Conservation (phyloP, 1,140 invertebrate genomes). For the Drosophila kanapiae region DNA sequence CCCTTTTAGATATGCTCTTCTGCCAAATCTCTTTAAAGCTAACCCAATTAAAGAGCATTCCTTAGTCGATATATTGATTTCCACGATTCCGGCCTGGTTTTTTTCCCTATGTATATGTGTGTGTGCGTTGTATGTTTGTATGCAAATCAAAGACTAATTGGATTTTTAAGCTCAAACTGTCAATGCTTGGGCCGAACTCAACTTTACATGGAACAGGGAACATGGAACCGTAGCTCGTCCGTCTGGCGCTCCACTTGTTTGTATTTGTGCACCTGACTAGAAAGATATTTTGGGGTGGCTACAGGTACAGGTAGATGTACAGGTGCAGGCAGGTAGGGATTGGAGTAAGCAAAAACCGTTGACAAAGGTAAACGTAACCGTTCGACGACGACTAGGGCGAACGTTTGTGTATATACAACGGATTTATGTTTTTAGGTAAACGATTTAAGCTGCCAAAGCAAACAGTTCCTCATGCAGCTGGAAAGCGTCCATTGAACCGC, state of each 20-base stretch:
- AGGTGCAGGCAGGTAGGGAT: constrained; percentile 4
- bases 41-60: neutral
- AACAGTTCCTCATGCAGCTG: constrained; percentile 68
- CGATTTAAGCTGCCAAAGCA: constrained; percentile 77
- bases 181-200: constrained; percentile 66
- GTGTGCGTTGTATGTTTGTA: constrained; percentile 66
- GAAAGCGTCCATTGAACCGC: constrained; percentile 65
- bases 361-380: constrained; percentile 78
- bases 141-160: constrained; percentile 85
- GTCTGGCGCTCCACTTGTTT: constrained; percentile 45
- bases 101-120: neutral
- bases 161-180: constrained; percentile 85
- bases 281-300: constrained; percentile 32
- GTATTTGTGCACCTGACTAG: constrained; percentile 78
- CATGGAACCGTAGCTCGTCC: constrained; percentile 17
- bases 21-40: neutral
- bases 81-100: constrained; percentile 13
- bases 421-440: constrained; percentile 82
- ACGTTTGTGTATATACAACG: constrained; percentile 60
- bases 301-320: neutral
- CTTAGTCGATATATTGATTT: neutral
- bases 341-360: constrained; percentile 64
- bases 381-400: constrained; percentile 41
- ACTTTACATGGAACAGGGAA: constrained; percentile 42
- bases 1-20: too few relatives aligned